Evolutionary conservation across 1,140 invertebrate genomes (phyloP).

Genomic region (Platyscapa corneri): DNA sequence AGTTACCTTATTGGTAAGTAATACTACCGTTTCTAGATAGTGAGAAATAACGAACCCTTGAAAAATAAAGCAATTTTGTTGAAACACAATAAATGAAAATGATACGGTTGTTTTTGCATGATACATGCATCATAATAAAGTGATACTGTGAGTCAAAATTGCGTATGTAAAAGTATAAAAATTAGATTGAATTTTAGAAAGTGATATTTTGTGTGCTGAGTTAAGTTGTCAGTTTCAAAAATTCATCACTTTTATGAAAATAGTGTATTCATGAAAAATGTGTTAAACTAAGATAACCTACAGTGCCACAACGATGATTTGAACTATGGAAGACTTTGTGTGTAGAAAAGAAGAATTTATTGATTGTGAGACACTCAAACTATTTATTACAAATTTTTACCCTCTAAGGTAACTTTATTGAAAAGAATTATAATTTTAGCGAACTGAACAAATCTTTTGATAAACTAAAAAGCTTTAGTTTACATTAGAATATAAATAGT

Average conservation of each 20-base stretch:
- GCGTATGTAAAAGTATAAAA: neutral
- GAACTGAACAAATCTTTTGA: too few relatives aligned
- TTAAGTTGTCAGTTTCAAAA: neutral
- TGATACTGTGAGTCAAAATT: neutral
- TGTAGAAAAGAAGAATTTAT: slow-evolving; percentile 6
- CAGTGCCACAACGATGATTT: slow-evolving; percentile 21
- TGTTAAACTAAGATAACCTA: neutral
- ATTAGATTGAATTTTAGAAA: neutral
- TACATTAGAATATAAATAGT: too few relatives aligned
- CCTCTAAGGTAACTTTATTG: slow-evolving; percentile 2
- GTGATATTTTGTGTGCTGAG: neutral
- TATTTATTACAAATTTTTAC: neutral
- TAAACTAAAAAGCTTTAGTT: too few relatives aligned
- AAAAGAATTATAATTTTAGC: neutral
- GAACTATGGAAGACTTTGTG: slow-evolving; percentile 41
- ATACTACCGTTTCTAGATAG: too few relatives aligned
- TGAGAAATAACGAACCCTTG: too few relatives aligned
- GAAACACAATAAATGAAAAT: neutral
- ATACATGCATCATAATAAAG: neutral
- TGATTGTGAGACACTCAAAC: neutral
- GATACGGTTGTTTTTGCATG: neutral
- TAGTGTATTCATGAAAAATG: neutral
- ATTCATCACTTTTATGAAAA: neutral
- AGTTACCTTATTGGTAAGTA: too few relatives aligned
- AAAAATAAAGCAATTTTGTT: too few relatives aligned